These are phyloP conservation scores for Zootermopsis nevadensis DNA, from an alignment of 2,888 invertebrate species.

Conservation along the genomic window DNA sequence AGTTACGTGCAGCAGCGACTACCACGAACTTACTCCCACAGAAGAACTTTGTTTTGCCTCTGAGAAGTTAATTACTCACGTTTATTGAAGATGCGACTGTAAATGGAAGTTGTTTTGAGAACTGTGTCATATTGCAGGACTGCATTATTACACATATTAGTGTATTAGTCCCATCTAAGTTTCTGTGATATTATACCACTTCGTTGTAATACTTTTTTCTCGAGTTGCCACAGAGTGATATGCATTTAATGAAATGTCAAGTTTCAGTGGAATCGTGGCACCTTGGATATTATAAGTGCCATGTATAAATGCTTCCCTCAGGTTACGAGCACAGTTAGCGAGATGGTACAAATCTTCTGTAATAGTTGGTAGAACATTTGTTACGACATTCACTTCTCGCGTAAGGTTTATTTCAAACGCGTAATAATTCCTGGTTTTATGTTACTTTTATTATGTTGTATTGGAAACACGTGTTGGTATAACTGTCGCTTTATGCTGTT, in stretches of 20 bases:
- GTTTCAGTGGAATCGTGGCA: not conserved
- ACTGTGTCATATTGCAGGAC: not conserved
- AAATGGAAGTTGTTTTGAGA: not conserved
- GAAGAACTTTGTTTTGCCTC: not conserved
- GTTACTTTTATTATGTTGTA: too few species aligned
- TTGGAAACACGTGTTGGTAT: too few species aligned
- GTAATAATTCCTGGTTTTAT: too few species aligned
- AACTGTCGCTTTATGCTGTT: too few species aligned
- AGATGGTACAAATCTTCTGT: not conserved
- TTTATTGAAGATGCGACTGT: constrained; percentile 16
- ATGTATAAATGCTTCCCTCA: not conserved
- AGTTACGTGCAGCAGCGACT: not conserved
- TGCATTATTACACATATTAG: not conserved
- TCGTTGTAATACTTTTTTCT: not conserved
- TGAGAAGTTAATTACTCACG: constrained; percentile 18
- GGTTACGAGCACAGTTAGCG: not conserved
- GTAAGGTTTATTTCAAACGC: too few species aligned
- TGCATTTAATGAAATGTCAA: not conserved
- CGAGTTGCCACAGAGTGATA: not conserved
- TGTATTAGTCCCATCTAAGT: not conserved
- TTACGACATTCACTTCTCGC: too few species aligned
- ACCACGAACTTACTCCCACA: not conserved
- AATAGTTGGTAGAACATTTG: too few species aligned
- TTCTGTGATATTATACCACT: not conserved
- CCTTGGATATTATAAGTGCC: not conserved